Base-by-base conservation (phyloP, 2,113 vertebrate species). In the Lycaon pictus region DNA sequence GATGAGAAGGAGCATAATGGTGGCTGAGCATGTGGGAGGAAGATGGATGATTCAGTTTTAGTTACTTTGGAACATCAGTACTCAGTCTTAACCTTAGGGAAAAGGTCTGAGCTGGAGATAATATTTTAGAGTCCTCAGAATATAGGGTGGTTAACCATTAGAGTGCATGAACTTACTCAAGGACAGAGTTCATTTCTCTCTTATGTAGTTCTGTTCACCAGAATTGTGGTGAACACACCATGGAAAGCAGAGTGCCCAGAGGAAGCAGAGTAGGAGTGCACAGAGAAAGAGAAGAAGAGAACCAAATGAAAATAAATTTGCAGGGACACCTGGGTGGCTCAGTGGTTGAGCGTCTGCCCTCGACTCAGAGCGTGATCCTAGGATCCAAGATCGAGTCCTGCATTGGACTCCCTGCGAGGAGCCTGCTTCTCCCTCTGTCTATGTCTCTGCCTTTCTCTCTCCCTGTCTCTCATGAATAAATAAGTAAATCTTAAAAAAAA, bases 221-320 rank as follows among this genome's bases (percentile, higher is more conserved):
- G 58, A 84, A 67, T 23, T 86, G 58, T 85, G 53, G 15, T 17
- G 32, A 85, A 91, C 17, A 37, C 12, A 27, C 81, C 22, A 56
- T 25, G 65, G 53, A 51, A 62, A 72, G 37, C 67, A 90, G 60
- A 76, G 62, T 79, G 17, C 25, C 80, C 37, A 82, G 86, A 81
- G 86, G 23, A 89, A 91, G 58, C 35, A 7, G 19, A n/a, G 65
- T 20, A 76, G 77, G 51, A 56, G 76, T 22, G 19, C 1, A 43
- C 1, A 77, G 35, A 92, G 56, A 82, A 93, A 90, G 29, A 23
- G 29, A 74, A 63, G 69, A 72, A 37, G 32, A 51, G 35, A 92
- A 12, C 16, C 19, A 92, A 83, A 79, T 63, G 60, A 74, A 95
- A 96, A 88, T 32, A 32, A 90, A 62, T 79, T 37, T 82, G 32